Conservation (phyloP, 2,797 vertebrate species). For the Microtus obscurus region DNA sequence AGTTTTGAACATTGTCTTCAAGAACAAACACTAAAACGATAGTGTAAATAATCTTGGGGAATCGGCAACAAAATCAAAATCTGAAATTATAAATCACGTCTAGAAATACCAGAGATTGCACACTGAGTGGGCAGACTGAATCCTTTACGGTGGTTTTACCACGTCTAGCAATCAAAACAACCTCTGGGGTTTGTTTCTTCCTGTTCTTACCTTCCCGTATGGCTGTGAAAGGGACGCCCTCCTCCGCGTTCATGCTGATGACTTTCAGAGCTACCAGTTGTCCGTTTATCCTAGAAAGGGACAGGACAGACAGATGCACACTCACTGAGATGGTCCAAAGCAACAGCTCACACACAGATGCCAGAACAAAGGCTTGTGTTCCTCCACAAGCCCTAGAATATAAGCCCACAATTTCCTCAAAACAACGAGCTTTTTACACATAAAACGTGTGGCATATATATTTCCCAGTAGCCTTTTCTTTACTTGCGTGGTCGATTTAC, state of each 20-base stretch:
- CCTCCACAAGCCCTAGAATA: conserved; percentile 21
- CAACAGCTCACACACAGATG: not conserved
- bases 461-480: conserved; percentile 31
- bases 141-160: not conserved
- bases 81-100: conserved; percentile 30
- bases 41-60: conserved; percentile 30
- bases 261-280: conserved; percentile 95
- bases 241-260: conserved; percentile 92
- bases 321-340: conserved; percentile 14
- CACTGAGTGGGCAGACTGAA: not conserved
- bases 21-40: conserved; percentile 58
- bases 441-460: not conserved
- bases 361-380: conserved; percentile 12
- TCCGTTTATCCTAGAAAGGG: conserved; percentile 91
- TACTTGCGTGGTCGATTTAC: not conserved
- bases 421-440: not conserved
- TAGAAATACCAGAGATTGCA: conserved; percentile 47
- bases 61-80: not conserved
- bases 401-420: conserved; percentile 37
- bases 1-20: conserved; percentile 53
- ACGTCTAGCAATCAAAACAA: conserved; percentile 16
- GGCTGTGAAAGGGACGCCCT: conserved; percentile 94
- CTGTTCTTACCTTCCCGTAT: conserved; percentile 92
- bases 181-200: not conserved
- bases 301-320: not conserved